phyloP scores from a whole-genome alignment of 2,113 vertebrate genomes.

The Ivindomyrus marchei region DNA sequence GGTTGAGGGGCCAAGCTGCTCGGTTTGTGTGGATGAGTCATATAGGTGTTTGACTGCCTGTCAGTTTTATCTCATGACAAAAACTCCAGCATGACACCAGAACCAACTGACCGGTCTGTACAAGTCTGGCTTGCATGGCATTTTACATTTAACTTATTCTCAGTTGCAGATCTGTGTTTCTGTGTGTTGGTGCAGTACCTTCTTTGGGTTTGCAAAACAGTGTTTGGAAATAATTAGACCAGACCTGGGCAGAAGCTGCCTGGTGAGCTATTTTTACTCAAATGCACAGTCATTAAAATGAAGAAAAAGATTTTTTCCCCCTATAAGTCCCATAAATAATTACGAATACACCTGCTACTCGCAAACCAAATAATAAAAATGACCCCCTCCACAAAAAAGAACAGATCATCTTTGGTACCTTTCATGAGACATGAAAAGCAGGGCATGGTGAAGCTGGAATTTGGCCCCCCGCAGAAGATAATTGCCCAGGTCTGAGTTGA shows the following conservation, averaged over 20 bases:
- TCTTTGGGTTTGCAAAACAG: neutral
- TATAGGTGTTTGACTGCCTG: neutral
- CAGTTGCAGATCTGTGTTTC: neutral
- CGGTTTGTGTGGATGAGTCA: neutral
- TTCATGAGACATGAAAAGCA: neutral
- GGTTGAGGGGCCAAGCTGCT: neutral
- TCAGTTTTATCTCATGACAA: neutral
- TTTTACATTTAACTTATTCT: neutral
- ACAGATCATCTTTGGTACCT: neutral
- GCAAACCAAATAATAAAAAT: neutral
- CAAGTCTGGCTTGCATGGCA: conserved; percentile 1
- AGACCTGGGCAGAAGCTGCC: neutral
- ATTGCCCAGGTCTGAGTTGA: neutral
- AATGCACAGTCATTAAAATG: neutral
- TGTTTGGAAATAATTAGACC: neutral
- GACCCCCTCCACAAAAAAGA: neutral
- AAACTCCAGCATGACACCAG: neutral
- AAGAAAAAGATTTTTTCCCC: neutral
- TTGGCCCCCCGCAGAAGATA: neutral
- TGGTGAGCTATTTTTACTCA: neutral
- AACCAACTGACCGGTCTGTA: neutral
- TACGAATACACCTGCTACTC: neutral
- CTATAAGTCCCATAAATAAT: neutral
- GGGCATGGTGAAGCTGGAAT: neutral
- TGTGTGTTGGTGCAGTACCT: neutral